Base-by-base conservation (phyloP, 1,140 invertebrate species). In the Temnothorax curvispinosus region DNA sequence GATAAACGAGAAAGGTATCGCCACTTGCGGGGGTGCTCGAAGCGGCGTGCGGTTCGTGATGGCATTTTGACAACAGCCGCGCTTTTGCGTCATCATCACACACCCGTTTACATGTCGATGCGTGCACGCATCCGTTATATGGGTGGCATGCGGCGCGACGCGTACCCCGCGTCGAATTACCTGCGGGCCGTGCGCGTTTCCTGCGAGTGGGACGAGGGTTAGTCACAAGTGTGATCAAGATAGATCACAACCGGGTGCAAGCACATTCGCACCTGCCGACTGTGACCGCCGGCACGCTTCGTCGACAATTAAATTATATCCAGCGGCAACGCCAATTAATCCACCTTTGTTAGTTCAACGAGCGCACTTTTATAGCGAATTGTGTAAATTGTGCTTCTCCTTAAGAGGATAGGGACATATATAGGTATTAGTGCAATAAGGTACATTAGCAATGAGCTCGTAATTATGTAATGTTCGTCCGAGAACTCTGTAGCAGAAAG, bases 41-140 rank as follows among this genome's bases (percentile, higher is more conserved):
- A 44, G 27, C 44, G 44, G 38, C 54, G 32, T 41, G 81, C 65
- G 77, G 38, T 52, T 71, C 47, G 32, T 58, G 60, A 56, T 44
- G 82, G 65, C 78, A 86, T 87, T 87, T 89, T 89, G 86, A 87
- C 88, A 87, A 81, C 77, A 67, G 72, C 65, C 80, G 50, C 67
- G 50, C 67, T 84, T 89, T 87, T 72, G 21, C 86, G 58, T 87
- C 82, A 87, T 78, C 86, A 50, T 74, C 74, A 76, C 80, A 56
- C 62, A 13, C 52, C 69, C 60, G 60, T 65, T 27, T 65, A 77
- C 60, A 65, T 81, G 65, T 35, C 75, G 44, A 71, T 62, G 41
- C 52, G 35, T 50, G 38, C 85, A 69, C 64, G 77, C 77, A 64
- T 81, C 76, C 85, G 85, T 82, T 67, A 69, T 56, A 47, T 41